phyloP scores from a whole-genome alignment of 1,140 invertebrate genomes.

The Wasmannia auropunctata region DNA sequence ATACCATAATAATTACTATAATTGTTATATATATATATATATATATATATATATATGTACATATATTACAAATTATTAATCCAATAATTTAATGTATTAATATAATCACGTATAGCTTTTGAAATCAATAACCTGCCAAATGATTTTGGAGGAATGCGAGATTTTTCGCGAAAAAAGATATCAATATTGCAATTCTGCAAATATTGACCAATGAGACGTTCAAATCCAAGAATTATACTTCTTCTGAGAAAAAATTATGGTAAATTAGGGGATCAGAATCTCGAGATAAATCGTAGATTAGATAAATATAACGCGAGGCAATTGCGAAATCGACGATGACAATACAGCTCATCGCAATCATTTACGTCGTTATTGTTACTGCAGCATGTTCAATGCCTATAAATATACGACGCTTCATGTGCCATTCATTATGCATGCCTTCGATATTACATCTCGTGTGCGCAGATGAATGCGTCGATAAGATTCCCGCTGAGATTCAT shows the following conservation, averaged over 20 bases:
- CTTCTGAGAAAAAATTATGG: background rate
- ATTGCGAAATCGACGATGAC: slow-evolving; percentile 27
- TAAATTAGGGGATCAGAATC: slow-evolving; percentile 1
- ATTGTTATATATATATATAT: too few relatives aligned
- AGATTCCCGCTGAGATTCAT: background rate
- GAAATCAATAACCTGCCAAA: background rate
- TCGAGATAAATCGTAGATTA: slow-evolving; percentile 20
- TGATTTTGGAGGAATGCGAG: background rate
- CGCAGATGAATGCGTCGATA: slow-evolving; percentile 36
- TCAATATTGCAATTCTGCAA: background rate
- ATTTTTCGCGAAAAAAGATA: background rate
- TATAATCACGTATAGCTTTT: background rate
- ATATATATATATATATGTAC: too few relatives aligned
- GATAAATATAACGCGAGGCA: slow-evolving; percentile 31
- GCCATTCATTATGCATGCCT: slow-evolving; percentile 27
- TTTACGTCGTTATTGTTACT: slow-evolving; percentile 48
- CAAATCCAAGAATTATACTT: background rate
- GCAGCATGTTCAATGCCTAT: slow-evolving; percentile 19
- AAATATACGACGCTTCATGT: slow-evolving; percentile 47
- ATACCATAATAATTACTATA: too few relatives aligned
- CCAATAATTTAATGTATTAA: background rate
- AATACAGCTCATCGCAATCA: slow-evolving; percentile 34
- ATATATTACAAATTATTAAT: background rate
- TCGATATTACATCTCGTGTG: slow-evolving; percentile 12
- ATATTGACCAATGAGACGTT: background rate